Conservation (phyloP, 2,797 vertebrate species). For the Eupleurogrammus muticus region DNA sequence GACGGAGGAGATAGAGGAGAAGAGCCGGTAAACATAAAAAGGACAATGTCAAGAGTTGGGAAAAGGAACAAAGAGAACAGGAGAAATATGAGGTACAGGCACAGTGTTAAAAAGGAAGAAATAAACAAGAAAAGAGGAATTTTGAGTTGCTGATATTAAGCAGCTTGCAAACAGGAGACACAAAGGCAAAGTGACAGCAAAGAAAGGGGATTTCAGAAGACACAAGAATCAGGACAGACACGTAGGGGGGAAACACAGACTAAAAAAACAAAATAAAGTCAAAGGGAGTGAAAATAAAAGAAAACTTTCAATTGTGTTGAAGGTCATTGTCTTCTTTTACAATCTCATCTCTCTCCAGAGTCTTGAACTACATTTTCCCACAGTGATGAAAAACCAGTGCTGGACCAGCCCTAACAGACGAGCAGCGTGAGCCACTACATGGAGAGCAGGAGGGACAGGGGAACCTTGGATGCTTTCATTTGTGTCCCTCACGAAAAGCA, state of each 20-base stretch:
- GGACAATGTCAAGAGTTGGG: not conserved
- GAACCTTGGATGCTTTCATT: constrained; percentile 39
- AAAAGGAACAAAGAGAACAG: not conserved
- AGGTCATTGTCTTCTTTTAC: constrained; percentile 24
- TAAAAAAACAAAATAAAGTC: constrained; percentile 20
- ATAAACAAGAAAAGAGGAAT: not conserved
- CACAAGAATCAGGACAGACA: not conserved
- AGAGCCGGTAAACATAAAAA: constrained; percentile 18
- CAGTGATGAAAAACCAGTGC: constrained; percentile 36
- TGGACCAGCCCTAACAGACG: constrained; percentile 9
- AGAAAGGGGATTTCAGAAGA: constrained; percentile 16
- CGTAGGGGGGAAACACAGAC: constrained; percentile 18
- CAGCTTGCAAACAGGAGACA: constrained; percentile 29
- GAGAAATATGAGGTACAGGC: not conserved
- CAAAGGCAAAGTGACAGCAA: constrained; percentile 32
- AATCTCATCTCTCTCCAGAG: not conserved
- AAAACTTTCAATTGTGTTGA: constrained; percentile 32
- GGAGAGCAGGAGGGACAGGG: constrained; percentile 16
- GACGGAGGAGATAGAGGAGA: constrained; percentile 46
- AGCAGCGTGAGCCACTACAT: constrained; percentile 6
- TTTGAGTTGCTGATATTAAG: constrained; percentile 28
- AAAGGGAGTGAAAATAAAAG: constrained; percentile 27
- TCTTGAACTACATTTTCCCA: not conserved
- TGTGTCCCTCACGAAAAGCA: constrained; percentile 33
- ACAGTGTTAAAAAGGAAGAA: not conserved